Conservation (phyloP, 2,113 vertebrate genomes). For the Tiliqua scincoides region DNA sequence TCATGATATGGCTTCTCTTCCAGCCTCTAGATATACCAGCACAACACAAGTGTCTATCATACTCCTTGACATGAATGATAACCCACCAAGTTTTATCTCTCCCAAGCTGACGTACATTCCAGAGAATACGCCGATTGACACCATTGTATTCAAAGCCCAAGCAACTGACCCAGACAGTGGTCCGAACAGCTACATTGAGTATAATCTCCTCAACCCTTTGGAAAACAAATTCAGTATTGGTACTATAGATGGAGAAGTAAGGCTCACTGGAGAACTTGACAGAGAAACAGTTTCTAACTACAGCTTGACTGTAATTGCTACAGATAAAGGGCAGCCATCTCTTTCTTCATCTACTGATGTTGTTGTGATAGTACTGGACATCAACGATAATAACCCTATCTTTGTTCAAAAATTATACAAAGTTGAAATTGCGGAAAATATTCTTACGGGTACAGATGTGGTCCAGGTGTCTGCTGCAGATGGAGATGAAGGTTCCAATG, state of each 20-base stretch:
- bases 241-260: constrained; percentile 87
- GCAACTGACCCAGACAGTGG: constrained; percentile 91
- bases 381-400: constrained; percentile 92
- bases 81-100: constrained; percentile 88
- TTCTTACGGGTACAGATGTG: constrained; percentile 88
- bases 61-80: constrained; percentile 93
- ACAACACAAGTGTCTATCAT: constrained; percentile 94
- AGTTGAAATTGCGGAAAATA: constrained; percentile 89
- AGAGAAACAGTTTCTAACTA: constrained; percentile 90
- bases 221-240: constrained; percentile 89
- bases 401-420: constrained; percentile 89
- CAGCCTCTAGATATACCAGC: constrained; percentile 85
- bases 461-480: constrained; percentile 87
- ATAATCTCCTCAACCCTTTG: constrained; percentile 80
- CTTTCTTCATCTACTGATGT: constrained; percentile 89
- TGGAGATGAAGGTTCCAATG: constrained; percentile 90
- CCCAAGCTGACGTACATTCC: constrained; percentile 89
- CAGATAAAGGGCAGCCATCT: constrained; percentile 90
- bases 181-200: constrained; percentile 96
- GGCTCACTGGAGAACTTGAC: constrained; percentile 89
- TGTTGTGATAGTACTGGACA: constrained; percentile 87
- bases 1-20: constrained; percentile 83
- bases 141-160: constrained; percentile 86
- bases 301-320: constrained; percentile 88
- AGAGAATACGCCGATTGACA: constrained; percentile 92